A percentile compares a stretch with the other conserved stretches of the same genome.
Conservation (phyloP, 2,113 vertebrate genomes). For the Anthoscopus minutus region DNA sequence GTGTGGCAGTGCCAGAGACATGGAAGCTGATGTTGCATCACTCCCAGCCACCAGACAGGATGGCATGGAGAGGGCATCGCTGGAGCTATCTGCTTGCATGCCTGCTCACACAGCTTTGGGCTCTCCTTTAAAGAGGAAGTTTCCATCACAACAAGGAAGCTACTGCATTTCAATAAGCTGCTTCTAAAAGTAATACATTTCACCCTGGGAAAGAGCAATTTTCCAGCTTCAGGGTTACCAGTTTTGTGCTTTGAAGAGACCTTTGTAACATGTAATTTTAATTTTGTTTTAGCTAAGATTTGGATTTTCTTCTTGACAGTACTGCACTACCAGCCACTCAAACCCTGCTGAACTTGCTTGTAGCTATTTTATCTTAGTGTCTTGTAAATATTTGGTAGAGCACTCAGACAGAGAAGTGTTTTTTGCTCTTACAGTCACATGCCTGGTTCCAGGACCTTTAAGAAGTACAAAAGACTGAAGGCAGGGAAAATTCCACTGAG, state of each 20-base stretch:
- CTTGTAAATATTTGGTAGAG: constrained; percentile 52
- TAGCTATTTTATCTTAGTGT: constrained; percentile 51
- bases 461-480: constrained; percentile 70
- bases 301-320: not conserved
- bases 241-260: constrained; percentile 1
- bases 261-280: not conserved
- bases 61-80: not conserved
- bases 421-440: constrained; percentile 55
- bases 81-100: not conserved
- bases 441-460: constrained; percentile 61
- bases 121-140: not conserved
- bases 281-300: not conserved
- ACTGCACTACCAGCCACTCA: constrained; percentile 1
- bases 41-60: not conserved
- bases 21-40: not conserved
- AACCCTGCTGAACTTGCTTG: constrained; percentile 15
- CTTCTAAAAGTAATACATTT: constrained; percentile 27
- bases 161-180: constrained; percentile 49
- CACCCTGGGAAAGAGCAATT: not conserved
- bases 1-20: fast-evolving
- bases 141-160: constrained; percentile 49
- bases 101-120: not conserved
- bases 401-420: constrained; percentile 22
- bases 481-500: constrained; percentile 74
- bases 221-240: not conserved